Conservation (phyloP, 1,140 invertebrate species). For the Macrosteles quadrilineatus region DNA sequence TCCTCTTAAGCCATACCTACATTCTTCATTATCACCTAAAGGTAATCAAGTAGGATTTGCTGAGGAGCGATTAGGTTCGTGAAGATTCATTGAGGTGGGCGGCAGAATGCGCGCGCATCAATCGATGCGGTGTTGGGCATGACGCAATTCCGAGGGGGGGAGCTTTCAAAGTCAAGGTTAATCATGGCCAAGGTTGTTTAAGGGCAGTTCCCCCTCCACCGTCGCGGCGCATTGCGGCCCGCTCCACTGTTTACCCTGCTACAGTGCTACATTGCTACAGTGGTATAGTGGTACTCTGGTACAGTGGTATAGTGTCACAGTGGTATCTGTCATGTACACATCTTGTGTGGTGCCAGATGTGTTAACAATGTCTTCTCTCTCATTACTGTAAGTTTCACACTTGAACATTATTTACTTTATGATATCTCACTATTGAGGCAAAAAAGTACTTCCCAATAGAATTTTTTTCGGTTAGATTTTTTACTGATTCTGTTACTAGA, state of each 20-base stretch:
- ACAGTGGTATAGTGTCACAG: neutral
- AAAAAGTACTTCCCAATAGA: no score
- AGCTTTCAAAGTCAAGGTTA: constrained; percentile 32
- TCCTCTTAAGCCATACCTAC: no score
- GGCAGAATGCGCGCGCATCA: constrained; percentile 25
- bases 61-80: no score
- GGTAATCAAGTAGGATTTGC: no score
- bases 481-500: no score
- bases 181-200: constrained; percentile 30
- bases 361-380: no score
- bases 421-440: no score
- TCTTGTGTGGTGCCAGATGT: neutral
- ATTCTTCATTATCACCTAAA: no score
- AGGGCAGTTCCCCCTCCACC: constrained; percentile 45
- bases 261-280: neutral
- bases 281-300: neutral
- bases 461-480: no score
- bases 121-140: constrained; percentile 20
- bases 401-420: no score
- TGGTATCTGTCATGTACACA: neutral
- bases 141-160: constrained; percentile 32
- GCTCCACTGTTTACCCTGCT: constrained; percentile 47
- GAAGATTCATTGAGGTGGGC: no score
- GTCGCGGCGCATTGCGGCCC: constrained; percentile 48
- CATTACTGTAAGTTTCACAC: no score